Base-by-base conservation (phyloP, 2,888 invertebrate species). In the Pterostichus niger region DNA sequence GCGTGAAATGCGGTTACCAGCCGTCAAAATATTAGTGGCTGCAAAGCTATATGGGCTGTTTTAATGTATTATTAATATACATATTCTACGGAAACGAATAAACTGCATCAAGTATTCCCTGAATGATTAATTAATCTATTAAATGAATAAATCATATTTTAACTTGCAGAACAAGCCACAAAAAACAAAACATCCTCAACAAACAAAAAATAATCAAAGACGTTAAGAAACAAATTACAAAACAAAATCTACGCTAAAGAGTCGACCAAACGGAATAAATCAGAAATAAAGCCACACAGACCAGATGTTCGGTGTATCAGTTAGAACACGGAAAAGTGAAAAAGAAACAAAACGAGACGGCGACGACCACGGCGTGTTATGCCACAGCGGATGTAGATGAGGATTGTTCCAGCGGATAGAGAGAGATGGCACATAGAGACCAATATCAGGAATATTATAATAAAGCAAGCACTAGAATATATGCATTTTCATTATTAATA, bases 301-400 rank as follows among this genome's bases (percentile, higher is more conserved):
- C 80, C 80, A 80, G 80, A 80, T 80, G 80, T 80, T 80, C 49
- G n/a, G n/a, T 64, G 56, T 54, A 76, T 76, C 76, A 76, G 52
- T 68, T 80, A 80, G 68, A 80, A 80, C 68, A 11, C 64, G 80
- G 80, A 80, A 80, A 80, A 40, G 52, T 59, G 44, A 31, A 49
- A 64, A 80, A 80, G 31, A 68, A 80, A n/a, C 33, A 68, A 80
- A 80, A 52, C 46, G 24, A 61, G n/a, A n/a, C 0, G n/a, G 40
- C 7, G 40, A 9, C 40, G 40, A 40, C 40, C 40, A 9, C 13
- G 52, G 6, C 52, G 52, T 13, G 52, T 2, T 52, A 52, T 52
- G 13, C n/a, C 10, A n/a, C 52, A 11, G 52, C 52, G 11, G 52
- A 52, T 9, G 11, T n/a, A 1, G n/a, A 52, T 52, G 52, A 3